phyloP scores from a whole-genome alignment of 1,140 invertebrate genomes.

The Conopomorpha cramerella region DNA sequence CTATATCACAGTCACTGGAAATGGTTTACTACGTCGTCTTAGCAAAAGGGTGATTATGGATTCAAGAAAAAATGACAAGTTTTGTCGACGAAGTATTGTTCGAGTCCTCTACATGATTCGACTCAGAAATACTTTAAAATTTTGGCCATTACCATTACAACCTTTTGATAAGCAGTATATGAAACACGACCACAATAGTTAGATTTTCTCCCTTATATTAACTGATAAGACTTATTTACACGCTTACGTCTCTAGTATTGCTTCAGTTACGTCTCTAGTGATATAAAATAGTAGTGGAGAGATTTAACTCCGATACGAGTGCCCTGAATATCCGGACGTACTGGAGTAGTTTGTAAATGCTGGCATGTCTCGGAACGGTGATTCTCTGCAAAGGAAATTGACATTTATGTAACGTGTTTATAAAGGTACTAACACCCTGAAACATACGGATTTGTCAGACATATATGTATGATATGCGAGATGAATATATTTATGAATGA shows the following conservation, averaged over 20 bases:
- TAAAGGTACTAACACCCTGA: too few species aligned
- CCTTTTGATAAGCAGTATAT: conserved; percentile 45
- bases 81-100: too few species aligned
- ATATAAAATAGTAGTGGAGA: conserved; percentile 19
- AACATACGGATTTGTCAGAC: too few species aligned
- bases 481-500: too few species aligned
- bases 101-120: too few species aligned
- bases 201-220: conserved; percentile 3
- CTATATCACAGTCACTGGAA: conserved; percentile 58
- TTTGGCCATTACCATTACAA: too few species aligned
- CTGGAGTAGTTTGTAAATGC: conserved; percentile 40
- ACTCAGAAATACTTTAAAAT: too few species aligned
- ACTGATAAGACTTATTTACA: conserved; percentile 32
- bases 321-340: conserved; percentile 46
- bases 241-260: conserved; percentile 39
- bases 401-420: too few species aligned
- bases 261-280: conserved; percentile 43
- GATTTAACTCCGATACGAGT: conserved; percentile 41
- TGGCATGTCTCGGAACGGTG: conserved; percentile 38
- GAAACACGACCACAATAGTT: conserved; percentile 35
- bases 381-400: conserved; percentile 34
- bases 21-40: too few species aligned
- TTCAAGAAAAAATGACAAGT: too few species aligned
- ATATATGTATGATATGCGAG: too few species aligned
- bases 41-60: too few species aligned